Percentiles rank a stretch among this genome's conserved stretches.
Evolutionary conservation across 2,888 invertebrate genomes (phyloP).

Genomic region (Calliopum simillimum): DNA sequence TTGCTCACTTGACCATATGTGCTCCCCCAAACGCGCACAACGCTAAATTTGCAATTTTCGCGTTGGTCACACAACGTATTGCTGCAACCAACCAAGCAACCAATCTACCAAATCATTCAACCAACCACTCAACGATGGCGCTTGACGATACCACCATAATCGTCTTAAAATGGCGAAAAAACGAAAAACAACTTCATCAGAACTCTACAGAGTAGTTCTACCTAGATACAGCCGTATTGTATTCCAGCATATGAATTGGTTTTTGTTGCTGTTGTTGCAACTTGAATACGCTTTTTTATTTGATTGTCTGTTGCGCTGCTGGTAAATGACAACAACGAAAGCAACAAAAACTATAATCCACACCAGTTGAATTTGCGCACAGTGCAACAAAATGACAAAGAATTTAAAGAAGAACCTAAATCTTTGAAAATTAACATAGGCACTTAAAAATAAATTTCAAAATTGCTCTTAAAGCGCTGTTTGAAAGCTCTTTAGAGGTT

Average conservation of each 20-base stretch:
- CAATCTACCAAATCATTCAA: too few relatives aligned
- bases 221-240: neutral
- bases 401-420: too few relatives aligned
- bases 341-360: neutral
- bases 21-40: neutral
- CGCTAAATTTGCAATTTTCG: too few relatives aligned
- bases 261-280: neutral
- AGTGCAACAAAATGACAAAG: too few relatives aligned
- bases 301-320: conserved; percentile 17
- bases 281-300: conserved; percentile 8
- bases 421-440: too few relatives aligned
- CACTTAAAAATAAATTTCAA: too few relatives aligned
- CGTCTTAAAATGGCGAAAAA: conserved; percentile 13
- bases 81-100: too few relatives aligned
- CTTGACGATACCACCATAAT: neutral
- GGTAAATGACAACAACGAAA: neutral
- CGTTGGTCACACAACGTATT: too few relatives aligned
- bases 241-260: neutral
- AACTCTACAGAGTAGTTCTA: neutral
- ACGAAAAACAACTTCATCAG: conserved; percentile 7
- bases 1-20: conserved; percentile 8
- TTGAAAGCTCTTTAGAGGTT: too few relatives aligned
- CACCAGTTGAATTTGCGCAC: neutral
- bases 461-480: too few relatives aligned
- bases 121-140: too few relatives aligned